A percentile compares a stretch with the other conserved stretches of the same genome.
These are phyloP conservation scores for Lasioglossum calceatum DNA, from an alignment of 2,888 invertebrate species.

Conservation along the genomic window DNA sequence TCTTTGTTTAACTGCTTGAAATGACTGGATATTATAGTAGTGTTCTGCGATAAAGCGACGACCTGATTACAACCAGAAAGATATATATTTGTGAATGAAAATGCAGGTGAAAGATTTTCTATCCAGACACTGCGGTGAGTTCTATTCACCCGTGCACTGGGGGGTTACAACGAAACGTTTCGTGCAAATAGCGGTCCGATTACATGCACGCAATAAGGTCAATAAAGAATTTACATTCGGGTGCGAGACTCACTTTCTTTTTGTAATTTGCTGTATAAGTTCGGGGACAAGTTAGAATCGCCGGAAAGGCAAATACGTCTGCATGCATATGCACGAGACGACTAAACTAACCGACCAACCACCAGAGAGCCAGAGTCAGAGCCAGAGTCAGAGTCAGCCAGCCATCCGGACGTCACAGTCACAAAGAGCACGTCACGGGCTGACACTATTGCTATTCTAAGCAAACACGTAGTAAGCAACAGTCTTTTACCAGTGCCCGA, in stretches of 20 bases:
- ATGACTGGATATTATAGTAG: neutral
- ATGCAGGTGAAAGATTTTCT: neutral
- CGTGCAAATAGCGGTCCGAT: neutral
- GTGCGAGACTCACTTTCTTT: constrained; percentile 12
- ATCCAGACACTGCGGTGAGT: neutral
- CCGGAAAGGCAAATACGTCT: constrained; percentile 65
- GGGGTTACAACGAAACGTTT: constrained; percentile 17
- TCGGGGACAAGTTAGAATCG: constrained; percentile 57
- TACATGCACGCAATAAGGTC: constrained; percentile 15
- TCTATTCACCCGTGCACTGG: neutral
- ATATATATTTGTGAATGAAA: neutral
- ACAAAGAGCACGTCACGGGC: constrained; percentile 66
- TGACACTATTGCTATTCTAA: constrained; percentile 73
- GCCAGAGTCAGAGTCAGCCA: constrained; percentile 1
- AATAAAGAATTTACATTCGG: constrained; percentile 23
- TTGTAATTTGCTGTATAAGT: constrained; percentile 43
- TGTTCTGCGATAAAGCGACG: neutral
- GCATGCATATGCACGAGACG: constrained; percentile 69
- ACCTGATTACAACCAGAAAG: neutral
- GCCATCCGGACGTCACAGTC: constrained; percentile 43
- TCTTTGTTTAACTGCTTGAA: neutral
- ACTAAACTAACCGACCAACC: constrained; percentile 40
- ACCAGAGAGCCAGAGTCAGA: neutral
- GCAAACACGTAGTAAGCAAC: constrained; percentile 67
- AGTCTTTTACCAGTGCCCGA: constrained; percentile 24